phyloP scores from a whole-genome alignment of 2,888 invertebrate species.

The Pachycephus smyrnensis region DNA sequence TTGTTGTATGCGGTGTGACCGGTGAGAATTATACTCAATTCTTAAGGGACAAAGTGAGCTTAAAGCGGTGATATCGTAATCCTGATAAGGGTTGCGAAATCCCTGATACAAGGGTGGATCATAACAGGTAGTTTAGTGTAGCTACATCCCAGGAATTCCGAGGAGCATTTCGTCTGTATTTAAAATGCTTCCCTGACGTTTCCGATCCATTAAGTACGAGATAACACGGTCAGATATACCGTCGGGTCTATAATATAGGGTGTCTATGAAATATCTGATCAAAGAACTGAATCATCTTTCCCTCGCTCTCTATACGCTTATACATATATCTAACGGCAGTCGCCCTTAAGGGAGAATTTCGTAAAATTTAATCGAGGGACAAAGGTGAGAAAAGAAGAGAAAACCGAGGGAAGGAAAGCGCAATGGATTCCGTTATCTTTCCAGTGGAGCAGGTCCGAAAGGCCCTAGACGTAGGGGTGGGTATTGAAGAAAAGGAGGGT shows the following conservation, averaged over 20 bases:
- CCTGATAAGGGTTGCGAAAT: constrained; percentile 17
- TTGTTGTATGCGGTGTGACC: neutral
- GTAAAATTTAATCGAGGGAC: constrained; percentile 11
- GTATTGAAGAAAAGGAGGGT: constrained; percentile 12
- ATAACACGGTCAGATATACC: neutral
- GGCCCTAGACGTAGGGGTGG: constrained; percentile 7
- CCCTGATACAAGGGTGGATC: constrained; percentile 13
- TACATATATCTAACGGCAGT: too few species aligned
- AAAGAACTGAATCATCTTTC: too few species aligned
- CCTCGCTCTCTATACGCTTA: too few species aligned
- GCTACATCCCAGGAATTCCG: constrained; percentile 14
- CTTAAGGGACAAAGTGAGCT: neutral
- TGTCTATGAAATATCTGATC: too few species aligned
- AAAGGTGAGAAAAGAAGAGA: neutral
- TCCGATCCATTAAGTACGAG: constrained; percentile 1
- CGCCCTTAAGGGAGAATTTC: too few species aligned
- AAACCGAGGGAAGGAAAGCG: constrained; percentile 12
- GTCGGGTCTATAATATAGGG: too few species aligned
- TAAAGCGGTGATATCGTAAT: constrained; percentile 11
- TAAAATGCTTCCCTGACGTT: neutral
- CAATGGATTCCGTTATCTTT: constrained; percentile 33
- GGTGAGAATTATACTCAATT: neutral
- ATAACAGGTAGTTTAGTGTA: constrained; percentile 15
- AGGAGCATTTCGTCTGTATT: neutral
- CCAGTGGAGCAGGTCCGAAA: constrained; percentile 25